phyloP scores from a whole-genome alignment of 1,140 invertebrate genomes.

The Diorhabda elongata region DNA sequence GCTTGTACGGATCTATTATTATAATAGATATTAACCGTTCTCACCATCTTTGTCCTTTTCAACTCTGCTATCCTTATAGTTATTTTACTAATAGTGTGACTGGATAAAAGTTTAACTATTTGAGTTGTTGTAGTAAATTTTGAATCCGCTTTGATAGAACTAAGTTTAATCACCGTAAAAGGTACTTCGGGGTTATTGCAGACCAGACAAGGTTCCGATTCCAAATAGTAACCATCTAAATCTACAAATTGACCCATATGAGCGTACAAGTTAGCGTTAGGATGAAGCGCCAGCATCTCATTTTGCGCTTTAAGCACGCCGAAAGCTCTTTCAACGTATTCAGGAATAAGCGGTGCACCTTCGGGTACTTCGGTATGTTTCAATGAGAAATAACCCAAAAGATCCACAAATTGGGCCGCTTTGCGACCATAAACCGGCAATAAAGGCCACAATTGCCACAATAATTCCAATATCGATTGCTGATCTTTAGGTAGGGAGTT shows the following conservation, averaged over 20 bases:
- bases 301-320: slow-evolving; percentile 83
- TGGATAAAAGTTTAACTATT: slow-evolving; percentile 92
- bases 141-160: slow-evolving; percentile 91
- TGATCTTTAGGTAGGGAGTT: slow-evolving; percentile 76
- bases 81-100: slow-evolving; percentile 93
- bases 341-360: slow-evolving; percentile 52
- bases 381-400: slow-evolving; percentile 65
- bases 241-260: slow-evolving; percentile 88
- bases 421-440: slow-evolving; percentile 88
- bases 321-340: slow-evolving; percentile 82
- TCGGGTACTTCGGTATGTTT: slow-evolving; percentile 38
- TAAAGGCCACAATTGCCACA: slow-evolving; percentile 90
- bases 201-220: slow-evolving; percentile 94
- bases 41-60: slow-evolving; percentile 95
- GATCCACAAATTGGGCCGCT: slow-evolving; percentile 93
- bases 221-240: slow-evolving; percentile 93
- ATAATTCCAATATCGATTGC: slow-evolving; percentile 70
- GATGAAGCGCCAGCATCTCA: slow-evolving; percentile 80
- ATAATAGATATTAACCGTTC: slow-evolving; percentile 94
- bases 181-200: slow-evolving; percentile 97
- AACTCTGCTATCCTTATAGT: slow-evolving; percentile 90
- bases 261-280: slow-evolving; percentile 90
- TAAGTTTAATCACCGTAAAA: slow-evolving; percentile 87
- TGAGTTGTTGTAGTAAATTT: slow-evolving; percentile 97
- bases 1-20: slow-evolving; percentile 94